Conservation (phyloP, 2,113 vertebrate species). For the Colistium nudipinnis region DNA sequence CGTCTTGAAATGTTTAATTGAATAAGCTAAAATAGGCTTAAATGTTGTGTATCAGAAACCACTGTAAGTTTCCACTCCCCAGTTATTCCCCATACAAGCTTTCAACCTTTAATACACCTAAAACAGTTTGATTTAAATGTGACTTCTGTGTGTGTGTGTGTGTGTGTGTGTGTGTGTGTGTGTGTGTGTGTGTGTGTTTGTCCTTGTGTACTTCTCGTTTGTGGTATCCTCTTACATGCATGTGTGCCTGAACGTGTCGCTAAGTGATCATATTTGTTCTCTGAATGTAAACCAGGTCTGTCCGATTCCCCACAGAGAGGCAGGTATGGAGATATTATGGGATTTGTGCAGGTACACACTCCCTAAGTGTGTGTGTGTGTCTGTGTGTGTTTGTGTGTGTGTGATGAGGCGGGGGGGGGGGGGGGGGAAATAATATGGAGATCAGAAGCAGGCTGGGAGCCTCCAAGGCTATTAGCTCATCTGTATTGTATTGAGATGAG, state of each 20-base stretch:
- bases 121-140: slow-evolving; percentile 35
- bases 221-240: neutral
- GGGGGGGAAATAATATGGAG: slow-evolving; percentile 61
- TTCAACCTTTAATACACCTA: slow-evolving; percentile 16
- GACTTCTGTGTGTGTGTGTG: neutral
- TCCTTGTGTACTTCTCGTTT: slow-evolving; percentile 1
- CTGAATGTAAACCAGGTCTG: slow-evolving; percentile 69
- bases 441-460: slow-evolving; percentile 74
- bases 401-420: slow-evolving; percentile 42
- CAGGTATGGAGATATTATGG: slow-evolving; percentile 64
- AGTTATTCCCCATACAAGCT: slow-evolving; percentile 3
- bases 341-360: slow-evolving; percentile 58
- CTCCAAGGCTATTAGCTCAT: slow-evolving; percentile 77
- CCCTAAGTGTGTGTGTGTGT: slow-evolving; percentile 29
- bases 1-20: neutral
- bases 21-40: too few relatives aligned
- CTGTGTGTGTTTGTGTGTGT: slow-evolving; percentile 25
- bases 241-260: slow-evolving; percentile 38
- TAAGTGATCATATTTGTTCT: slow-evolving; percentile 70
- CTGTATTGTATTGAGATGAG: slow-evolving; percentile 77
- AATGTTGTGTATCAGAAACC: too few relatives aligned
- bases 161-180: slow-evolving; percentile 9
- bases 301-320: slow-evolving; percentile 61
- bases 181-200: slow-evolving; percentile 13
- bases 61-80: too few relatives aligned